A percentile compares a stretch with the other conserved stretches of the same genome.
These are phyloP conservation scores for Aethes cnicana DNA, from an alignment of 2,888 invertebrate genomes.

Conservation along the genomic window DNA sequence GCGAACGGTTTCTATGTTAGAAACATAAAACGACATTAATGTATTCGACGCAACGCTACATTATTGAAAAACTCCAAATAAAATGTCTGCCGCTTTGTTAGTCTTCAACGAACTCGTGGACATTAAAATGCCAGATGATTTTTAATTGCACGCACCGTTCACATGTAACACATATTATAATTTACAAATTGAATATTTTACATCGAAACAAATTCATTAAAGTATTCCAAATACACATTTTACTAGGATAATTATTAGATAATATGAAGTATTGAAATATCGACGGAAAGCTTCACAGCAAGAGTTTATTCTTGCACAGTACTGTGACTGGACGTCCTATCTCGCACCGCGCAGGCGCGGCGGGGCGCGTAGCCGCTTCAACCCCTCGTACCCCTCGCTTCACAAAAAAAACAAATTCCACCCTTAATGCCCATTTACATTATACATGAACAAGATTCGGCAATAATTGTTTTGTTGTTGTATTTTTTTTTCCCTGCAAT, in stretches of 20 bases:
- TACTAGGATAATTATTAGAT: constrained; percentile 61
- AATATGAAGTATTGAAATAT: constrained; percentile 68
- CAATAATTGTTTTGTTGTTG: too few relatives aligned
- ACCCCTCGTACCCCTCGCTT: constrained; percentile 70
- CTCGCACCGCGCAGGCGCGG: constrained; percentile 82
- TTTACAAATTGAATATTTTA: constrained; percentile 67
- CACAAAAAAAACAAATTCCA: constrained; percentile 71
- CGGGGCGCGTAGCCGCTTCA: constrained; percentile 76
- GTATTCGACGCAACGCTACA: constrained; percentile 81
- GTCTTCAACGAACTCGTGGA: constrained; percentile 82
- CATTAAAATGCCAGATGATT: constrained; percentile 79
- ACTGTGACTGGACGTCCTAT: constrained; percentile 55
- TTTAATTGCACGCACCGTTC: constrained; percentile 64
- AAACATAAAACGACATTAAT: constrained; percentile 81
- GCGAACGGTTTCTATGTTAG: constrained; percentile 77
- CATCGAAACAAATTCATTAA: constrained; percentile 62
- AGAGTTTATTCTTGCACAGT: constrained; percentile 72
- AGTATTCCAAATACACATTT: constrained; percentile 73
- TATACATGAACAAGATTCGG: too few relatives aligned
- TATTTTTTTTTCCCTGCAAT: not conserved
- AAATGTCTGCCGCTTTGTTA: constrained; percentile 84
- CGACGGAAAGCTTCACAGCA: constrained; percentile 81
- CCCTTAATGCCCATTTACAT: too few relatives aligned
- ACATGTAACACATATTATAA: constrained; percentile 65
- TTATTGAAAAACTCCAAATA: constrained; percentile 83